phyloP scores from a whole-genome alignment of 2,113 vertebrate genomes.

The Gadus chalcogrammus region DNA sequence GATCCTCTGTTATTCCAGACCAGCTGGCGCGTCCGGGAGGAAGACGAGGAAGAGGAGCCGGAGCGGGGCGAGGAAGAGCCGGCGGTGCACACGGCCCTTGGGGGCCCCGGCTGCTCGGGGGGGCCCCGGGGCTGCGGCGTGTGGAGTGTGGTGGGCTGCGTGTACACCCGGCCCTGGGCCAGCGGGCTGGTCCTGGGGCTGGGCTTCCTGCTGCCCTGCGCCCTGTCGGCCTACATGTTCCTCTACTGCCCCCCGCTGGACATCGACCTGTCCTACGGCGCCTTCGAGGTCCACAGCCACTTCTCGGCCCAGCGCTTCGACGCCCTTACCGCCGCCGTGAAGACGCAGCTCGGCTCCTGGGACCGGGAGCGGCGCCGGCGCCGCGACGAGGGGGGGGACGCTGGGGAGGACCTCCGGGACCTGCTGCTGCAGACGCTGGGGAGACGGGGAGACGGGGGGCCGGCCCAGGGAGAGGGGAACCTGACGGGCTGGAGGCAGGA shows the following conservation, averaged over 20 bases:
- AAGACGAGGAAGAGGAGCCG: conserved; percentile 65
- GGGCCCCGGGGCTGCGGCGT: conserved; percentile 63
- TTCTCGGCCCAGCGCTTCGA: conserved; percentile 93
- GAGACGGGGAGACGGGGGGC: conserved; percentile 16
- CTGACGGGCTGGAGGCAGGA: too few relatives aligned
- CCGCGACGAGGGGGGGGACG: conserved; percentile 80
- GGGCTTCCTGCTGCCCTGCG: conserved; percentile 81
- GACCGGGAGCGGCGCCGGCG: conserved; percentile 78
- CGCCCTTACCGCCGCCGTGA: conserved; percentile 86
- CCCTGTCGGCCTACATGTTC: conserved; percentile 87
- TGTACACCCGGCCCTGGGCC: conserved; percentile 85
- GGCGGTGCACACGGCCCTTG: conserved; percentile 43
- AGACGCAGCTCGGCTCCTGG: conserved; percentile 93
- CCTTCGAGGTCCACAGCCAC: conserved; percentile 96
- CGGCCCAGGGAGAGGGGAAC: too few relatives aligned
- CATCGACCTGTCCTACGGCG: conserved; percentile 97
- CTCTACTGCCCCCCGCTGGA: conserved; percentile 90
- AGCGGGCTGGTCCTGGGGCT: conserved; percentile 80
- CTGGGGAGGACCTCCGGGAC: conserved; percentile 75
- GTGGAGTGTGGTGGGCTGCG: conserved; percentile 87
- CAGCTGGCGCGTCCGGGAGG: conserved; percentile 75
- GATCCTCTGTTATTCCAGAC: conserved; percentile 85
- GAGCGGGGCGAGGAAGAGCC: conserved; percentile 70
- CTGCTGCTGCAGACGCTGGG: conserved; percentile 81
- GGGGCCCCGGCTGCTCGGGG: conserved; percentile 30